Percentiles rank a stretch among this genome's conserved stretches.
These are phyloP conservation scores for Pampusana beccarii DNA, from an alignment of 2,113 vertebrate genomes.

Conservation along the genomic window DNA sequence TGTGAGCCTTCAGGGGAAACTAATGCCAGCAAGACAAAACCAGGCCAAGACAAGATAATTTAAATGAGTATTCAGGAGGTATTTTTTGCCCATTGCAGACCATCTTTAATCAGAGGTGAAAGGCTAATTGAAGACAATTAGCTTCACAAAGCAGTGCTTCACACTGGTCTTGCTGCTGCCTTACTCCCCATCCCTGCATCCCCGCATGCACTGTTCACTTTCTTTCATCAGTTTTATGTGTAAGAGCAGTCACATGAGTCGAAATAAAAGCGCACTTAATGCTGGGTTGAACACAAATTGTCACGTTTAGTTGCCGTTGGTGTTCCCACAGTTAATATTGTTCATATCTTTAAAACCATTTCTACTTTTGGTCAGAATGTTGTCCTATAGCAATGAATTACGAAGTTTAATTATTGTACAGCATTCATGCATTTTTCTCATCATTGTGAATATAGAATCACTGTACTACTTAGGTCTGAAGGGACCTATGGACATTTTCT, in stretches of 20 bases:
- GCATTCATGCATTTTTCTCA: background rate
- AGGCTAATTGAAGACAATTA: slow-evolving; percentile 21
- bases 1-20: background rate
- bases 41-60: background rate
- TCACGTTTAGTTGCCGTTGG: background rate
- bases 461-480: background rate
- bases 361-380: background rate
- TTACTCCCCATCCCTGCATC: background rate
- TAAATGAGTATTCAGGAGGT: slow-evolving; percentile 39
- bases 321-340: background rate
- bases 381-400: background rate
- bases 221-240: background rate
- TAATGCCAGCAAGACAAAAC: background rate
- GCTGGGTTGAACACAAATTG: background rate
- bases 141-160: background rate
- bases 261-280: background rate
- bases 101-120: slow-evolving; percentile 7
- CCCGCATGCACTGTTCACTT: background rate
- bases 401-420: background rate
- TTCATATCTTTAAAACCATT: background rate
- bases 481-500: background rate
- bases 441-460: background rate
- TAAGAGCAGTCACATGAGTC: background rate
- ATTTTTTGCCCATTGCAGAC: slow-evolving; percentile 5
- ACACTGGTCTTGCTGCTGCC: background rate